Conservation (phyloP, 2,888 invertebrate genomes). For the Eupithecia pulchellata region DNA sequence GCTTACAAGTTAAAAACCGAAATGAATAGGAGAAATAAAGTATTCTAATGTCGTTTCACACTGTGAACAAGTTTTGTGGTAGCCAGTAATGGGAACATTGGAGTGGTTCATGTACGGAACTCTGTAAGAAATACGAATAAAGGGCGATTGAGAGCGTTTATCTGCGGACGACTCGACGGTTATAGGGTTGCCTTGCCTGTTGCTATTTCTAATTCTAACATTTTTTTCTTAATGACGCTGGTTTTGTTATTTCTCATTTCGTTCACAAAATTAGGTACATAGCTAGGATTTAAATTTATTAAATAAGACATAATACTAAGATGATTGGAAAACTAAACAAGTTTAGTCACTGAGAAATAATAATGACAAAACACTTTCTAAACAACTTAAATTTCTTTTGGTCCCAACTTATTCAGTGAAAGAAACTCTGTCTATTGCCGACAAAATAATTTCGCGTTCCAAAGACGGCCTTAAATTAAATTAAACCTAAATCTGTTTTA, state of each 20-base stretch:
- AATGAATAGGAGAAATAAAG: conserved; percentile 12
- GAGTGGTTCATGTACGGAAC: conserved; percentile 14
- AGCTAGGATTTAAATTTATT: no score
- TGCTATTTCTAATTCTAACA: neutral
- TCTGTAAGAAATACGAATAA: conserved; percentile 17
- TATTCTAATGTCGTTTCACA: neutral
- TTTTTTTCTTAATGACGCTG: no score
- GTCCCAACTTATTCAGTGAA: neutral
- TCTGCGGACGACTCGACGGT: conserved; percentile 6
- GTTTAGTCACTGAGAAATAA: neutral
- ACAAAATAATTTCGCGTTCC: neutral
- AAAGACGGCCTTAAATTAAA: neutral
- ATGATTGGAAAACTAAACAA: neutral
- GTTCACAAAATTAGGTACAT: no score
- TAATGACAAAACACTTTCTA: neutral
- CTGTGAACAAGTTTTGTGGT: conserved; percentile 9
- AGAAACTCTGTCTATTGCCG: neutral
- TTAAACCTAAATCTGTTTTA: neutral
- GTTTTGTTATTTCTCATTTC: no score
- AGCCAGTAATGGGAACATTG: conserved; percentile 14
- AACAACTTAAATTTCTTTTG: neutral
- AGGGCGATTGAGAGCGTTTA: conserved; percentile 24
- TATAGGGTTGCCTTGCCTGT: conserved; percentile 16
- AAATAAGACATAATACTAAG: no score
- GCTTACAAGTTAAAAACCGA: neutral